Base-by-base conservation (phyloP, 2,113 vertebrate genomes). In the Motacilla tschutschensis region DNA sequence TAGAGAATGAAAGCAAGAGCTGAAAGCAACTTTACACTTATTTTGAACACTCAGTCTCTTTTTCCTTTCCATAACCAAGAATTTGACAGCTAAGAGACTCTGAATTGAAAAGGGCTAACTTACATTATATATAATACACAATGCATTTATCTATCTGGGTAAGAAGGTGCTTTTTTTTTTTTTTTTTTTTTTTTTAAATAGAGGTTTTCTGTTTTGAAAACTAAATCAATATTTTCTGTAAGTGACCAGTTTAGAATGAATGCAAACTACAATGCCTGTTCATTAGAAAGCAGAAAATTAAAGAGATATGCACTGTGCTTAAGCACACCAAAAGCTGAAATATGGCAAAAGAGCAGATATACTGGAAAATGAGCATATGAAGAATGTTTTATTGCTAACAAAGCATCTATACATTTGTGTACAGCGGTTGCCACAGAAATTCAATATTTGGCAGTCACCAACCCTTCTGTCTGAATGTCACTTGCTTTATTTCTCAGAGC, bases 181-280 rank as follows among this genome's bases (percentile, higher is more conserved):
- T 66, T 2, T 20, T 76, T 55, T 72, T 51, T 58, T 53, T 41
- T 31, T 21, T n/a, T n/a, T n/a, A n/a, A 76, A 58, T 24, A 79
- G 65, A 74, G 29, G 41, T 12, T 85, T 88, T 89, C n/a, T 72
- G 38, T 63, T 93, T 88, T 35, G 28, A 82, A 79, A 86, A 77
- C 63, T n/a, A 73, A 64, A 63, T 51, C 2, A 4, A 44, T 70
- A 69, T 58, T 82, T 93, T 88, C 59, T 24, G 16, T 60, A 64
- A 43, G 12, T 21, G 63, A 50, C 36, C 25, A 35, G 51, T 91
- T 91, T 48, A 79, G 79, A 79, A 88, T 58, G 75, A 84, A 90
- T 64, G 90, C 81, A 77, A 92, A 90, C 84, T 88, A 81, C 88
- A 92, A 92, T 86, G 94, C 87, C 91, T 91, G 80, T 91, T 91